phyloP scores from a whole-genome alignment of 2,888 invertebrate species.

The Agriotes lineatus region DNA sequence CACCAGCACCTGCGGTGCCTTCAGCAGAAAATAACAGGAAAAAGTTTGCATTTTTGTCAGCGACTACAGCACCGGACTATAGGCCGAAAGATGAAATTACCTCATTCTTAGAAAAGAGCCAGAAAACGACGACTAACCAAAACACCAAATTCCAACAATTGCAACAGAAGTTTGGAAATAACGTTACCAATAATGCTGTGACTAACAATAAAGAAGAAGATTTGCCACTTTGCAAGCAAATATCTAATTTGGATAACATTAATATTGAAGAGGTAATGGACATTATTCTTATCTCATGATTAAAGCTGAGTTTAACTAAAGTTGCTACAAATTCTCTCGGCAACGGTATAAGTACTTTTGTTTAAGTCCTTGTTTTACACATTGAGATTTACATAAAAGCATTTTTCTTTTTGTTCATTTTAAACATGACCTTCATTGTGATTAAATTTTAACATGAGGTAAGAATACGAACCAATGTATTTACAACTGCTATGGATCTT shows the following conservation, averaged over 20 bases:
- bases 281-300: too few species aligned
- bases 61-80: slow-evolving; percentile 90
- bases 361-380: too few species aligned
- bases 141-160: slow-evolving; percentile 85
- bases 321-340: too few species aligned
- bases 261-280: slow-evolving; percentile 73
- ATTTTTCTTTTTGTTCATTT: too few species aligned
- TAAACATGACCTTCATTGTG: too few species aligned
- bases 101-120: slow-evolving; percentile 75
- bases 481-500: too few species aligned
- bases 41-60: slow-evolving; percentile 88
- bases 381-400: too few species aligned
- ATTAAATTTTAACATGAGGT: too few species aligned
- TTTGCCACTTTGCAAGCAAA: slow-evolving; percentile 70
- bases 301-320: too few species aligned
- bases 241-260: slow-evolving; percentile 71
- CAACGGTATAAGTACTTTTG: too few species aligned
- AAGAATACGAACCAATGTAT: too few species aligned
- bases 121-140: slow-evolving; percentile 82
- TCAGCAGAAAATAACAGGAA: slow-evolving; percentile 84
- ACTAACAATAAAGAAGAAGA: slow-evolving; percentile 54
- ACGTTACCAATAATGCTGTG: slow-evolving; percentile 56
- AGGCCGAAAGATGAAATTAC: slow-evolving; percentile 76
- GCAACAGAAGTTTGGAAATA: slow-evolving; percentile 75
- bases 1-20: slow-evolving; percentile 62